Conservation (phyloP, 2,797 vertebrate genomes). For the Rhyacichthys aspro region DNA sequence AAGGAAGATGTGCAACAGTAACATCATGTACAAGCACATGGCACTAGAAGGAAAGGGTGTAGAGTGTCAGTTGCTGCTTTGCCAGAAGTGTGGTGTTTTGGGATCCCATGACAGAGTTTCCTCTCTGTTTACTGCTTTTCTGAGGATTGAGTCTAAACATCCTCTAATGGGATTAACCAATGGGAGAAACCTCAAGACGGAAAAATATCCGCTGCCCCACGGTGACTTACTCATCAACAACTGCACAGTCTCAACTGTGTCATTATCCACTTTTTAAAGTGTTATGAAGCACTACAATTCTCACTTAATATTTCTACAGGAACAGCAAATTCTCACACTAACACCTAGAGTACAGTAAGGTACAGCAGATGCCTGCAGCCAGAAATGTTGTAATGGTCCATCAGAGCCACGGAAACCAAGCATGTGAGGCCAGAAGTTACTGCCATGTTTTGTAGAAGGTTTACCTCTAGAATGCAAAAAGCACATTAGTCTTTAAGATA, state of each 20-base stretch:
- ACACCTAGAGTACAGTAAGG: neutral
- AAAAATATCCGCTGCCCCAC: conserved; percentile 29
- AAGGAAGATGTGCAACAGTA: too few species aligned
- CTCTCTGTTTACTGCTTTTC: conserved; percentile 52
- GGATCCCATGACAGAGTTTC: conserved; percentile 43
- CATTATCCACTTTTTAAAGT: neutral
- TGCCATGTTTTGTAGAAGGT: too few species aligned
- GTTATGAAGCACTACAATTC: neutral
- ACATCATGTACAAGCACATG: too few species aligned
- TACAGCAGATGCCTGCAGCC: too few species aligned
- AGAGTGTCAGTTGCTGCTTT: conserved; percentile 13
- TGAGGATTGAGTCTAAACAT: conserved; percentile 57
- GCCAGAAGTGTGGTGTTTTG: conserved; percentile 31
- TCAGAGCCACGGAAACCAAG: too few species aligned
- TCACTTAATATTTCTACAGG: too few species aligned
- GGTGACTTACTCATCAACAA: conserved; percentile 23
- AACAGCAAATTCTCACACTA: conserved; percentile 1
- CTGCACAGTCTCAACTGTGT: neutral
- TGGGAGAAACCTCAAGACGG: conserved; percentile 26
- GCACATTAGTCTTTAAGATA: too few species aligned
- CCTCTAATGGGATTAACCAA: conserved; percentile 60
- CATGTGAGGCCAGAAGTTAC: too few species aligned
- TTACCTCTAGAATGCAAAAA: too few species aligned
- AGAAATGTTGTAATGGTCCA: too few species aligned
- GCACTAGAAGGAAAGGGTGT: neutral